Evolutionary conservation across 35 echinoderm and acorn worm species (phyloP).

Genomic region (Ophiothrix spiculata): DNA sequence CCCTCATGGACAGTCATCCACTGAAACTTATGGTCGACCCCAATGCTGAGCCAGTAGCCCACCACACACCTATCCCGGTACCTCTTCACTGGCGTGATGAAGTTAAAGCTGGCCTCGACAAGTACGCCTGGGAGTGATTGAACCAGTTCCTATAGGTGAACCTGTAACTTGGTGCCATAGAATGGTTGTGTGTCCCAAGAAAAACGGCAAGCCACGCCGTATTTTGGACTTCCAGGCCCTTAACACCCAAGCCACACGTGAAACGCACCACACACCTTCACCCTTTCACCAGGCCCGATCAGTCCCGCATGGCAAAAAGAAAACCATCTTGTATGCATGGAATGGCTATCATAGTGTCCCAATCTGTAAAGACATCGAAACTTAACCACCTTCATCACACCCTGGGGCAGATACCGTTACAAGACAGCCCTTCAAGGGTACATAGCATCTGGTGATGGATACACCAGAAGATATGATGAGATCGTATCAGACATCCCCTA

Average conservation of each 20-base stretch:
- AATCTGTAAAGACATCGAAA: background rate
- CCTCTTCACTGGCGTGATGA: slow-evolving; percentile 23
- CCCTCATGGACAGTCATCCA: slow-evolving; percentile 12
- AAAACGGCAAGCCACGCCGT: too few species aligned
- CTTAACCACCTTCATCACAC: slow-evolving; percentile 8
- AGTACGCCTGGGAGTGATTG: slow-evolving; percentile 4
- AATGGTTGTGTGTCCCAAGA: too few species aligned
- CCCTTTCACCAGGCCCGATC: too few species aligned
- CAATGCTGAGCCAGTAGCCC: slow-evolving; percentile 29
- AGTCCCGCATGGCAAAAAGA: too few species aligned
- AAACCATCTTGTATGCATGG: slow-evolving; percentile 16
- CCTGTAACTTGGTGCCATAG: slow-evolving; percentile 12
- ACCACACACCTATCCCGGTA: slow-evolving; percentile 20
- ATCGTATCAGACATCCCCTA: too few species aligned
- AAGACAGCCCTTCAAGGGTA: slow-evolving; percentile 29
- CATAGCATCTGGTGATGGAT: slow-evolving; percentile 26
- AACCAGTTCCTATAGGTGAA: background rate
- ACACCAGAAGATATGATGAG: slow-evolving; percentile 33
- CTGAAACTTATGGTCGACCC: slow-evolving; percentile 30
- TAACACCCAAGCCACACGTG: too few species aligned
- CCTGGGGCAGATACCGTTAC: slow-evolving; percentile 27
- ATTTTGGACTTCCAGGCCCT: too few species aligned
- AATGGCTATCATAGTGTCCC: slow-evolving; percentile 26
- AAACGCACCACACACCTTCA: too few species aligned
- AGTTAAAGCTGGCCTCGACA: slow-evolving; percentile 19